Percentiles rank a stretch among this genome's conserved stretches.
phyloP scores from a whole-genome alignment of 2,797 vertebrate species.

The Betta splendens region DNA sequence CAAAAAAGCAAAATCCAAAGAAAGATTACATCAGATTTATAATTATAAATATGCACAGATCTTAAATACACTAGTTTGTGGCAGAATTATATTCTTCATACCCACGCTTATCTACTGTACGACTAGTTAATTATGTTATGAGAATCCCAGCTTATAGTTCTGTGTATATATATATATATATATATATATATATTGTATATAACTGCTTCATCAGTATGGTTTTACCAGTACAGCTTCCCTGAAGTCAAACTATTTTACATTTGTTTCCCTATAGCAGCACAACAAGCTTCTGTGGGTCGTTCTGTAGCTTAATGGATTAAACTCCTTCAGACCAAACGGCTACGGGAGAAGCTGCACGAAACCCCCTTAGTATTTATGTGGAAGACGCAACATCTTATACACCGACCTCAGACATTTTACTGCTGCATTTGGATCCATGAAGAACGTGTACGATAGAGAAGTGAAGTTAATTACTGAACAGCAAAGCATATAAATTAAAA shows the following conservation, averaged over 20 bases:
- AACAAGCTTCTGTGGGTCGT: slow-evolving; percentile 15
- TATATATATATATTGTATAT: too few relatives aligned
- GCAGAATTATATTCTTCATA: slow-evolving; percentile 64
- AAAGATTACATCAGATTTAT: slow-evolving; percentile 25
- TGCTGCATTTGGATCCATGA: slow-evolving; percentile 42
- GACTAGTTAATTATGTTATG: slow-evolving; percentile 39
- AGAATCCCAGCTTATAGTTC: slow-evolving; percentile 44
- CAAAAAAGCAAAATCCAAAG: background rate
- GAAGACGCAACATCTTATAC: slow-evolving; percentile 37
- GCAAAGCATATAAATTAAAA: slow-evolving; percentile 15
- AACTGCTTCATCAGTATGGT: slow-evolving; percentile 38
- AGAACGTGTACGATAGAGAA: slow-evolving; percentile 28
- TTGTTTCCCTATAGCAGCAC: slow-evolving; percentile 46
- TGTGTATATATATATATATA: slow-evolving; percentile 53
- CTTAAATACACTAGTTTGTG: slow-evolving; percentile 71
- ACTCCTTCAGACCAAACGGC: slow-evolving; percentile 24
- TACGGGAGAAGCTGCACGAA: slow-evolving; percentile 19
- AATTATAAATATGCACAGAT: slow-evolving; percentile 58
- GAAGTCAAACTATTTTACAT: slow-evolving; percentile 48
- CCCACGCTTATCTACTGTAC: slow-evolving; percentile 27
- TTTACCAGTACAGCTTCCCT: slow-evolving; percentile 54
- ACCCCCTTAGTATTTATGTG: slow-evolving; percentile 23
- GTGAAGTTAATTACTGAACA: slow-evolving; percentile 17
- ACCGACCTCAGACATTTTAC: slow-evolving; percentile 28
- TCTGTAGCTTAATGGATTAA: slow-evolving; percentile 14